These are phyloP conservation scores for Macquaria australasica DNA, from an alignment of 2,113 vertebrate species.

Conservation along the genomic window DNA sequence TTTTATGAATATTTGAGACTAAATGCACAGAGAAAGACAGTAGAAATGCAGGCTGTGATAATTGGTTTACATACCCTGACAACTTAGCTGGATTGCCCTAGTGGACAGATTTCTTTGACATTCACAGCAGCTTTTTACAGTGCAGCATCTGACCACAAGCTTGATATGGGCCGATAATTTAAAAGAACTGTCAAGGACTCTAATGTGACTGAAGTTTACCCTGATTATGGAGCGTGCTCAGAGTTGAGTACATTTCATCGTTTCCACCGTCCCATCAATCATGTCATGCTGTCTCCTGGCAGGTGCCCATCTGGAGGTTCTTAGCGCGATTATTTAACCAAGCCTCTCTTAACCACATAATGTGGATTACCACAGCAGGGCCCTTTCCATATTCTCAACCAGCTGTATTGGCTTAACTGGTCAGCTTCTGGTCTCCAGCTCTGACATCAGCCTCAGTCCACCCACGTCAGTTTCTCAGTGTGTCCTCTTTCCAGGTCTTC, in stretches of 20 bases:
- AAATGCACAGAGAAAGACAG: background rate
- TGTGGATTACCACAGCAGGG: slow-evolving; percentile 60
- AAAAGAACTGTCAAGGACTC: background rate
- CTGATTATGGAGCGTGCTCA: background rate
- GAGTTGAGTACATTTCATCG: background rate
- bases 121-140: slow-evolving; percentile 9
- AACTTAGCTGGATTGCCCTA: slow-evolving; percentile 64
- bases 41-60: background rate
- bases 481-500: background rate
- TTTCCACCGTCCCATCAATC: background rate
- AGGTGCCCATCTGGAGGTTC: slow-evolving; percentile 54
- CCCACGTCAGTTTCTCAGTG: background rate
- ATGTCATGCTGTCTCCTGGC: slow-evolving; percentile 16
- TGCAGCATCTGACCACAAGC: background rate
- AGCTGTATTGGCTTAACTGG: slow-evolving; percentile 57
- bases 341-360: slow-evolving; percentile 60
- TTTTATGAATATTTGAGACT: slow-evolving; percentile 56
- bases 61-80: background rate
- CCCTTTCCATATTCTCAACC: slow-evolving; percentile 47
- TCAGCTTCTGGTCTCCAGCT: slow-evolving; percentile 40
- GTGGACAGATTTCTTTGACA: slow-evolving; percentile 45
- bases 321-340: slow-evolving; percentile 50
- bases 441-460: background rate
- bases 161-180: slow-evolving; percentile 2
- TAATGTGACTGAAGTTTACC: background rate